Evolutionary conservation across 23 tunicate species (phyloP).

Genomic region (Trididemnum clinides): DNA sequence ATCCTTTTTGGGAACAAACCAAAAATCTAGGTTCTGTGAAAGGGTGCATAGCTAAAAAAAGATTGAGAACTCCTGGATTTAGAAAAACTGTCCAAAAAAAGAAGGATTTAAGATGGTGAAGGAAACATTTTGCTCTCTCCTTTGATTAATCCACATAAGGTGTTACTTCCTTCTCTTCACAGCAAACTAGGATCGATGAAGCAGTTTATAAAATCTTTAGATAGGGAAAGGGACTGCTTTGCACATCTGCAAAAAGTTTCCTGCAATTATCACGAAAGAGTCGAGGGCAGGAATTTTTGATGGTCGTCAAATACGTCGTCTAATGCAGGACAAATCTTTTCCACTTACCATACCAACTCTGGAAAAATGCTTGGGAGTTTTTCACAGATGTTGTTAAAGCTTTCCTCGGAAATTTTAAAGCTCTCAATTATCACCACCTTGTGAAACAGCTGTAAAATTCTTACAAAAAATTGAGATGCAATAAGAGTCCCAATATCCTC

Average conservation of each 20-base stretch:
- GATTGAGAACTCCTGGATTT: no score
- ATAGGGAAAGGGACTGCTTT: slow-evolving; percentile 18
- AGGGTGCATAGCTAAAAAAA: no score
- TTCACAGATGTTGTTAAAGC: neutral
- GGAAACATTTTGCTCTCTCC: no score
- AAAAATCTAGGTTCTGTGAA: no score
- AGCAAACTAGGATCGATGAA: slow-evolving; percentile 17
- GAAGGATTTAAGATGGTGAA: no score
- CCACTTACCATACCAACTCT: neutral
- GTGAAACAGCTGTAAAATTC: neutral
- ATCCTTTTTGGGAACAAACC: no score
- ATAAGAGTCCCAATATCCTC: neutral
- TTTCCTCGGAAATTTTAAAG: neutral
- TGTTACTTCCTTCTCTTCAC: neutral
- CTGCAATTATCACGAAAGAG: neutral
- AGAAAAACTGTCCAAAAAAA: no score
- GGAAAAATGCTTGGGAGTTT: neutral
- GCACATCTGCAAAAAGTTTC: neutral
- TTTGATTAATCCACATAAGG: neutral
- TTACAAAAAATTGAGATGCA: neutral
- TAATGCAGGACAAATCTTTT: neutral
- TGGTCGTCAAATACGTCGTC: slow-evolving; percentile 10
- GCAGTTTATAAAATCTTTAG: neutral
- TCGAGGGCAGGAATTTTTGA: neutral
- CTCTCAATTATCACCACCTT: neutral